Conservation (phyloP, 2,113 vertebrate genomes). For the Xenopus borealis region DNA sequence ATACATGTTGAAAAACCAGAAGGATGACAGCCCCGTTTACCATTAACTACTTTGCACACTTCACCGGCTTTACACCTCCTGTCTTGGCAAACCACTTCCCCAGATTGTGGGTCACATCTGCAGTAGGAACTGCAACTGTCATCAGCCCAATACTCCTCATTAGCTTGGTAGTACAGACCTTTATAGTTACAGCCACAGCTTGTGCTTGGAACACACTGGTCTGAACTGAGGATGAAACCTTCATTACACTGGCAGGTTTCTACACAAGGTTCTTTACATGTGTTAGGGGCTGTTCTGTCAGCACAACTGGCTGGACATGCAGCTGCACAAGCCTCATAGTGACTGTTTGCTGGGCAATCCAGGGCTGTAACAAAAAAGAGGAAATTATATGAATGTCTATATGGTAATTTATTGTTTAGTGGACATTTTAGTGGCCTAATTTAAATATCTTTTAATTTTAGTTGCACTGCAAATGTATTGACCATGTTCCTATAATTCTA, state of each 20-base stretch:
- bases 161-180: slow-evolving; percentile 55
- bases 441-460: too few relatives aligned
- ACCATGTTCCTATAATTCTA: too few relatives aligned
- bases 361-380: neutral
- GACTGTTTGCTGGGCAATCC: slow-evolving; percentile 62
- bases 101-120: slow-evolving; percentile 49
- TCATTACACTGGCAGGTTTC: slow-evolving; percentile 62
- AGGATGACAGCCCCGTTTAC: slow-evolving; percentile 60
- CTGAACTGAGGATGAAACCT: slow-evolving; percentile 59
- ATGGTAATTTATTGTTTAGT: too few relatives aligned
- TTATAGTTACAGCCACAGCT: slow-evolving; percentile 62
- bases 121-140: slow-evolving; percentile 53
- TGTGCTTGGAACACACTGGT: slow-evolving; percentile 52
- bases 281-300: slow-evolving; percentile 49
- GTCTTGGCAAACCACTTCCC: slow-evolving; percentile 51
- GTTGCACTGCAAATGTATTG: too few relatives aligned
- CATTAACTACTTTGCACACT: slow-evolving; percentile 58
- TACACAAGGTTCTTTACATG: slow-evolving; percentile 59
- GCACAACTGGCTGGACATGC: slow-evolving; percentile 66
- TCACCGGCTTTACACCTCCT: slow-evolving; percentile 49
- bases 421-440: too few relatives aligned
- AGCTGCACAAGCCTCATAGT: slow-evolving; percentile 63
- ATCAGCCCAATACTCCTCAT: slow-evolving; percentile 61
- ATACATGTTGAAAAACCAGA: slow-evolving; percentile 57
- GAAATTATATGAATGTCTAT: neutral